These are phyloP conservation scores for Loxodonta africana DNA, from an alignment of 2,113 vertebrate species.

Conservation along the genomic window DNA sequence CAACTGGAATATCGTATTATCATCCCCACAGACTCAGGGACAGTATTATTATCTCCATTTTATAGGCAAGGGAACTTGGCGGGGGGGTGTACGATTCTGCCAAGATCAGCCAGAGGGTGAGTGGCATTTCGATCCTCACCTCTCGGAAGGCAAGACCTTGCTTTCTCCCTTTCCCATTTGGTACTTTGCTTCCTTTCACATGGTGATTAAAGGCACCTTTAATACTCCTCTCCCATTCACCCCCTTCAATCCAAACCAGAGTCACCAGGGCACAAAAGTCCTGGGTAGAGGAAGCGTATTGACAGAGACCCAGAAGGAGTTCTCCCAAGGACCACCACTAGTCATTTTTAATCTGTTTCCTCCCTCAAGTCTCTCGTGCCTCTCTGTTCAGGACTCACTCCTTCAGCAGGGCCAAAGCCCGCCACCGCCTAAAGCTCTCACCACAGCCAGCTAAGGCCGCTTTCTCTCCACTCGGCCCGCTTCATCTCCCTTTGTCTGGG, in stretches of 20 bases:
- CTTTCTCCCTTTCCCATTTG: not conserved
- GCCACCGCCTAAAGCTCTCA: not conserved
- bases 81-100: not conserved
- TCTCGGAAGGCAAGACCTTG: not conserved
- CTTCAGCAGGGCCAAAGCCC: not conserved
- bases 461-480: not conserved
- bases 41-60: not conserved
- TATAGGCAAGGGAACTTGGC: not conserved
- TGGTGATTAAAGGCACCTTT: not conserved
- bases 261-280: not conserved
- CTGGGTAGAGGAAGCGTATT: not conserved
- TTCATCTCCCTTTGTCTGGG: constrained; percentile 67
- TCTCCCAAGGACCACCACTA: not conserved
- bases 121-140: not conserved
- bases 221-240: not conserved
- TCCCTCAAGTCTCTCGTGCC: not conserved
- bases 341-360: not conserved
- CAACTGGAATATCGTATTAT: not conserved
- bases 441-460: not conserved
- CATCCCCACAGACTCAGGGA: not conserved
- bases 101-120: not conserved
- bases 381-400: not conserved
- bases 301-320: not conserved
- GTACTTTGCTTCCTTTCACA: not conserved
- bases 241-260: not conserved